Percentiles rank a stretch among this genome's conserved stretches.
These are phyloP conservation scores for Megaptera novaeangliae DNA, from an alignment of 2,113 vertebrate genomes.

Conservation along the genomic window DNA sequence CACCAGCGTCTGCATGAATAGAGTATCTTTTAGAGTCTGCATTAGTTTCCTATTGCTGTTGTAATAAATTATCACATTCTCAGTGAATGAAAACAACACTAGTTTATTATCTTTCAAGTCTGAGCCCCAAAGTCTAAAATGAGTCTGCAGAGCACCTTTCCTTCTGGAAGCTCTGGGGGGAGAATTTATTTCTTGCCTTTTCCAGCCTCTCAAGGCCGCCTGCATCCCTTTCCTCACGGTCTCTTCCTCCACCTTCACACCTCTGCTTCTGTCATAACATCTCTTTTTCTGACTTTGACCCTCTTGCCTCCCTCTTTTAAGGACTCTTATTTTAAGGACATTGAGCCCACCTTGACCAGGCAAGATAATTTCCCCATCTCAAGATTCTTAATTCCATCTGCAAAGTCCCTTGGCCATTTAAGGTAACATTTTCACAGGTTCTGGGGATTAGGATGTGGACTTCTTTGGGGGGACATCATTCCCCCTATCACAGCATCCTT, in stretches of 20 bases:
- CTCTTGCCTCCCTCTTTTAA: neutral
- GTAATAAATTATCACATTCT: neutral
- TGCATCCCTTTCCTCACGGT: accelerated
- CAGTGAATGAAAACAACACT: neutral
- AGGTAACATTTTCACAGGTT: neutral
- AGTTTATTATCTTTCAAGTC: neutral
- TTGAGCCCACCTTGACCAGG: neutral
- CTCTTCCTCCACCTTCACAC: neutral
- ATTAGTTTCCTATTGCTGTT: neutral
- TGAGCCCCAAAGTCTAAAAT: neutral
- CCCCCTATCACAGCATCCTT: neutral
- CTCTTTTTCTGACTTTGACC: neutral
- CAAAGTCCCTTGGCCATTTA: neutral
- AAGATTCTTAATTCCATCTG: neutral
- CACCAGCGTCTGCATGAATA: neutral
- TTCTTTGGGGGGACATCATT: neutral
- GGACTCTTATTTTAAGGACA: neutral
- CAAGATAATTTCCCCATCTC: no score
- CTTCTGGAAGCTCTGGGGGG: neutral
- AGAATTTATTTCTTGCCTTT: neutral
- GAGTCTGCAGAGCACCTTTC: neutral
- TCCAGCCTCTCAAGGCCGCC: neutral
- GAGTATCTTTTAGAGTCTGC: neutral
- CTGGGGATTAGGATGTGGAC: neutral
- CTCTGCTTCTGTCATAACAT: neutral